These are phyloP conservation scores for Amphiprion clarkii DNA, from an alignment of 2,797 vertebrate species.

Conservation along the genomic window DNA sequence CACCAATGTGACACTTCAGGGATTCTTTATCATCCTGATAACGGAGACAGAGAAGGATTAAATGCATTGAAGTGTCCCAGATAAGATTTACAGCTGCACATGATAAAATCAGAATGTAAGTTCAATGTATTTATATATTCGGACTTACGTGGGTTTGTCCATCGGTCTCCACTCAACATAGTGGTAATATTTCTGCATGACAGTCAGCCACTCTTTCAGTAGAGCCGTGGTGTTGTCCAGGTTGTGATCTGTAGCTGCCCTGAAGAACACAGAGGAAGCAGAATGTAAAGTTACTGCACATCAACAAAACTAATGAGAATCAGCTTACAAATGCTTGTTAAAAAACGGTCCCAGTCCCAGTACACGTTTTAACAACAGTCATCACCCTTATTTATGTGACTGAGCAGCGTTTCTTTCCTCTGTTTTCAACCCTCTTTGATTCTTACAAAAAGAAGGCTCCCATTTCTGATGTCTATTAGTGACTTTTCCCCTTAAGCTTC, in stretches of 20 bases:
- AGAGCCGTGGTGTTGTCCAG: conserved; percentile 90
- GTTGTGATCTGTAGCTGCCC: conserved; percentile 97
- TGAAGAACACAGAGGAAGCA: conserved; percentile 66
- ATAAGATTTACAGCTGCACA: too few relatives aligned
- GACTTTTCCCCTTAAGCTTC: too few relatives aligned
- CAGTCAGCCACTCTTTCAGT: conserved; percentile 92
- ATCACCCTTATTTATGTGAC: too few relatives aligned
- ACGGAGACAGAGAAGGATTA: not conserved
- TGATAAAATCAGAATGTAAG: too few relatives aligned
- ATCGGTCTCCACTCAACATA: conserved; percentile 90
- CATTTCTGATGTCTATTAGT: too few relatives aligned
- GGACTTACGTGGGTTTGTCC: conserved; percentile 89
- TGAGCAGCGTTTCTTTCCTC: not conserved
- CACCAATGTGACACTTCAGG: not conserved
- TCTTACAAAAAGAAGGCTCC: too few relatives aligned
- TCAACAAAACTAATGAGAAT: not conserved
- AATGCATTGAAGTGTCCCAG: too few relatives aligned
- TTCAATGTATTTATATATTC: not conserved
- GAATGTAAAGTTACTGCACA: not conserved
- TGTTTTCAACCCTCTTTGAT: too few relatives aligned
- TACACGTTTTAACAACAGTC: not conserved
- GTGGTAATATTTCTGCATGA: conserved; percentile 89
- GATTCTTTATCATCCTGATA: not conserved
- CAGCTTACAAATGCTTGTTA: too few relatives aligned
- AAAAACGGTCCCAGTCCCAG: too few relatives aligned